Base-by-base conservation (phyloP, 1,140 invertebrate genomes). In the Trigoniulus corallinus region DNA sequence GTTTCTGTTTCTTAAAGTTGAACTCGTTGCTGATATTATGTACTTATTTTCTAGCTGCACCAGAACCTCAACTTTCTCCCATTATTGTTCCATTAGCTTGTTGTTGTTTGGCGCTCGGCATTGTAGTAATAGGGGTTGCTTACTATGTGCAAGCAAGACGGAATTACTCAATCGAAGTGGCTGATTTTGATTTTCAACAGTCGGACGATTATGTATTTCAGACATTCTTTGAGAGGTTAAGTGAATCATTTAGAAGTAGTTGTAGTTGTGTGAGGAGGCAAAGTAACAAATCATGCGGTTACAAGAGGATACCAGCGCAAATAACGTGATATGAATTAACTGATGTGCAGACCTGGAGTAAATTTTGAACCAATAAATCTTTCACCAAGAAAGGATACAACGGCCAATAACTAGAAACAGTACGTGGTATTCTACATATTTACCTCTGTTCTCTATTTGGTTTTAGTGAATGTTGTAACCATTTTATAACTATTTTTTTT, bases 131-230 rank as follows among this genome's bases (percentile, higher is more conserved):
- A 43, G 54, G 54, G 18, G 49, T 56, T 18, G 21, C 48, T 2
- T 56, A 48, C 25, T 53, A 42, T 25, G 24, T 56, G 7, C 54
- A 56, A 29, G 45, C 50, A 3, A 29, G 52, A 23, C 53, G 50
- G 20, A 37, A 56, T 4, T 22, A 50, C 4, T 48, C 48, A 0
- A 46, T 56, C 2, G 54, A 56, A 56, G 52, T 51, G 0, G 54
- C 54, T n/a, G 48, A 56, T 44, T 56, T 56, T 44, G 54, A 56
- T 24, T 56, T 56, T 24, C 52, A 53, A 29, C 47, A 56, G 26
- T 48, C 52, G 10, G 53, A 53, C 20, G 41, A 53, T 46, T 27
- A 34, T 21, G 43, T 10, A 20, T 44, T 10, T 44, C 42, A 44
- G 42, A 7, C 42, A 21, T 44, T 44, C 18, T 10, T 12, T 10